phyloP scores from a whole-genome alignment of 2,888 invertebrate genomes.

The Nomada ruficornis region DNA sequence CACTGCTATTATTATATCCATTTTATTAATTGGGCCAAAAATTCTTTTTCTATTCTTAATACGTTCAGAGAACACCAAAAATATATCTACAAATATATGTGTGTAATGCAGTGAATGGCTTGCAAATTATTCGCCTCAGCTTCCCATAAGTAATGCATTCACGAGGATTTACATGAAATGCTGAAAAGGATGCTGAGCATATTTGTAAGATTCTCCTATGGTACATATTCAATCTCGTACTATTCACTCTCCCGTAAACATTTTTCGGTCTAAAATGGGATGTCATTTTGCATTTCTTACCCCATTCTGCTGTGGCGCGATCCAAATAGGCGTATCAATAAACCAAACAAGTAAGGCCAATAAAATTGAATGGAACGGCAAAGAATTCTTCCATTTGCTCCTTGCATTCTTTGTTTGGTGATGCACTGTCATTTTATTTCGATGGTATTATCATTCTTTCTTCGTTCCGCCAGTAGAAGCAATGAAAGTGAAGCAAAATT shows the following conservation, averaged over 20 bases:
- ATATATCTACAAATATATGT: not conserved
- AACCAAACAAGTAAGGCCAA: not conserved
- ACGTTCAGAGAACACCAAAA: not conserved
- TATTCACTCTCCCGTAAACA: not conserved
- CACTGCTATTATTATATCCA: no score
- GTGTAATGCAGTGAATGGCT: not conserved
- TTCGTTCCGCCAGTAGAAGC: no score
- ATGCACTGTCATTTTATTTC: not conserved
- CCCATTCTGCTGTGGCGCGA: not conserved
- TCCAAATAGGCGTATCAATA: not conserved
- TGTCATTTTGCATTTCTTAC: not conserved
- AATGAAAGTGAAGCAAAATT: no score
- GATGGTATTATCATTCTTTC: no score
- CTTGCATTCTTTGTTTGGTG: no score
- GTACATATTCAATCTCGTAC: not conserved
- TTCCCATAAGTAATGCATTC: not conserved
- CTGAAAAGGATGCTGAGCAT: not conserved
- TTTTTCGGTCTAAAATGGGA: not conserved
- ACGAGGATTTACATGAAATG: conserved; percentile 1
- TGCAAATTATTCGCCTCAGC: not conserved
- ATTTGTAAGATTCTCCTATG: not conserved
- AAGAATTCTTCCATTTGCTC: not conserved
- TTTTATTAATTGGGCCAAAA: no score
- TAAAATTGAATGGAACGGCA: not conserved
- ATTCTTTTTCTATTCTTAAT: no score